Conservation (phyloP, 1,140 invertebrate genomes). For the Megathymus violae region DNA sequence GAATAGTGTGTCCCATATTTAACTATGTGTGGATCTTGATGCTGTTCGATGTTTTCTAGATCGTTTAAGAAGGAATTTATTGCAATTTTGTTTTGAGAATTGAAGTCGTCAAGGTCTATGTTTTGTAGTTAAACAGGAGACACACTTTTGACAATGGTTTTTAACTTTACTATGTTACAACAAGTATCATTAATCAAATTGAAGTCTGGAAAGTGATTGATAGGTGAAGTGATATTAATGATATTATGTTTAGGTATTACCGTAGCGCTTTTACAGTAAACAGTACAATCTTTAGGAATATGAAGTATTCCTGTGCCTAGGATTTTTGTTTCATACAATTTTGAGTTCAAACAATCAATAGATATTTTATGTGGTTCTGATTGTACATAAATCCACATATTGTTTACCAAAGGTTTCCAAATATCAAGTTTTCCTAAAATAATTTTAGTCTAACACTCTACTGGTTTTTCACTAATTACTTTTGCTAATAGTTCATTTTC, state of each 20-base stretch:
- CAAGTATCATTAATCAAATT: constrained; percentile 32
- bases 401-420: constrained; percentile 19
- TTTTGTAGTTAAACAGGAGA: constrained; percentile 8
- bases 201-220: constrained; percentile 16
- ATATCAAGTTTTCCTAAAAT: constrained; percentile 13
- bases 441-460: constrained; percentile 13
- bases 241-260: constrained; percentile 15
- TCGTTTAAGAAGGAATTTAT: constrained; percentile 3
- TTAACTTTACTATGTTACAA: constrained; percentile 16
- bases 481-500: constrained; percentile 31
- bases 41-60: not conserved
- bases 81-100: not conserved
- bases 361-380: constrained; percentile 16
- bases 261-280: constrained; percentile 13
- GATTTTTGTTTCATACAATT: constrained; percentile 1
- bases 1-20: constrained; percentile 31
- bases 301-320: constrained; percentile 8
- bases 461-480: constrained; percentile 3
- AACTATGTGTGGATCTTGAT: constrained; percentile 11
- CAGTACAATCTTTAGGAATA: constrained; percentile 12
- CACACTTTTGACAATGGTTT: constrained; percentile 3
- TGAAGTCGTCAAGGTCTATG: constrained; percentile 13
- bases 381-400: constrained; percentile 33
- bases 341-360: constrained; percentile 11
- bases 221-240: constrained; percentile 2